A percentile compares a stretch with the other conserved stretches of the same genome.
Evolutionary conservation across 2,113 vertebrate genomes (phyloP).

Genomic region (Elachura formosa): DNA sequence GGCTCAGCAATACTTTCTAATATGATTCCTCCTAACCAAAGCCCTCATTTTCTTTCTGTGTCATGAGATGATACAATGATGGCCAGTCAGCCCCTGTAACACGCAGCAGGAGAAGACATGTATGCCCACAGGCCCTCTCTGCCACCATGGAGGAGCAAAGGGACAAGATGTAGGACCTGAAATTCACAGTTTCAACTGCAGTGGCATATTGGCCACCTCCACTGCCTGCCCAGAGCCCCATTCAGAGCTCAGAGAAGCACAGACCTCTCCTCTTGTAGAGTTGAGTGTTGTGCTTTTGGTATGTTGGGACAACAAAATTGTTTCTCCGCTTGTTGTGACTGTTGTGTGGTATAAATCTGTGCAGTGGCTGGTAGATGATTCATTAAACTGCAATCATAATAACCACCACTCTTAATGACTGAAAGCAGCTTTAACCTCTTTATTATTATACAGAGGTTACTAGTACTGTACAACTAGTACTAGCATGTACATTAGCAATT

Average conservation of each 20-base stretch:
- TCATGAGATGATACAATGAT: not conserved
- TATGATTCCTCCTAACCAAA: not conserved
- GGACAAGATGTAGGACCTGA: not conserved
- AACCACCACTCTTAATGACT: not conserved
- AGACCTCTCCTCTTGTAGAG: not conserved
- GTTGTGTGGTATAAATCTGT: not conserved
- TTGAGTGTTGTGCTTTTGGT: not conserved
- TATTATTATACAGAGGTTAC: conserved; percentile 46
- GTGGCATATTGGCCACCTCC: not conserved
- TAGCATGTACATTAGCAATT: conserved; percentile 63
- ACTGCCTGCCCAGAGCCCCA: not conserved
- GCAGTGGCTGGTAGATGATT: not conserved
- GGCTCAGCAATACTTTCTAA: not conserved
- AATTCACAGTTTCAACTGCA: not conserved
- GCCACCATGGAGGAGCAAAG: not conserved
- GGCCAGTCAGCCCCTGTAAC: not conserved
- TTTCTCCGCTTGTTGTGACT: not conserved
- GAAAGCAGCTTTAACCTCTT: conserved; percentile 19
- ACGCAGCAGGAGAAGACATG: not conserved
- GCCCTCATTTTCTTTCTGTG: not conserved
- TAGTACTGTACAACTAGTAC: conserved; percentile 61
- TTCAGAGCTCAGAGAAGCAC: not conserved
- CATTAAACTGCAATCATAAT: not conserved
- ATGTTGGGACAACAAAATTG: not conserved
- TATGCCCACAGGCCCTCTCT: not conserved